These are phyloP conservation scores for Pelecanoides urinatrix DNA, from an alignment of 2,113 vertebrate genomes.

Conservation along the genomic window DNA sequence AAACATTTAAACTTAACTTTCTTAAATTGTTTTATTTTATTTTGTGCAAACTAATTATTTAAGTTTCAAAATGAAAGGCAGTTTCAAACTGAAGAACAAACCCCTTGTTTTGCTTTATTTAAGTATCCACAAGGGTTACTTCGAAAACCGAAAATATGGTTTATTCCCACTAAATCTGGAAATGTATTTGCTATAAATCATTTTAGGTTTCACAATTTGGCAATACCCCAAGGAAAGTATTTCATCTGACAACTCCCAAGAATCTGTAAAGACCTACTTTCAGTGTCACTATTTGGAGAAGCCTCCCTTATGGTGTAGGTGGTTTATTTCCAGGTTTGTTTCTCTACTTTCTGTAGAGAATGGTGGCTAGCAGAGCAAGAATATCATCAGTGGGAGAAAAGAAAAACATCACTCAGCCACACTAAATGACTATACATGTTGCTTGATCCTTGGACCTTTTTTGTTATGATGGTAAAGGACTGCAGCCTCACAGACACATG, in stretches of 20 bases:
- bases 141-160: not conserved
- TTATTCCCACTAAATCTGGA: not conserved
- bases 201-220: not conserved
- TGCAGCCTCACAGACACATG: not conserved
- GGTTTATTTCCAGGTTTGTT: not conserved
- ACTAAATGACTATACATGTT: not conserved
- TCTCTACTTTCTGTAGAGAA: not conserved
- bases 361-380: not conserved
- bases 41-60: not conserved
- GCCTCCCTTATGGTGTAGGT: not conserved
- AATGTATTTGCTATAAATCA: not conserved
- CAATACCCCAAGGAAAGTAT: not conserved
- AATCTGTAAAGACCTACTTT: not conserved
- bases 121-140: not conserved
- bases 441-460: not conserved
- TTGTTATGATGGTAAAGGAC: not conserved
- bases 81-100: not conserved
- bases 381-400: not conserved
- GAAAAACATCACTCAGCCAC: not conserved
- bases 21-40: not conserved
- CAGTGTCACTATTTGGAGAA: not conserved
- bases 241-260: not conserved
- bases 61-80: not conserved
- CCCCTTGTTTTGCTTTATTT: not conserved
- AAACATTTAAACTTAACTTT: not conserved